Evolutionary conservation across 1,140 invertebrate genomes (phyloP), one percentile per base, ranked within the genome.

Genomic region (Portunus trituberculatus): DNA sequence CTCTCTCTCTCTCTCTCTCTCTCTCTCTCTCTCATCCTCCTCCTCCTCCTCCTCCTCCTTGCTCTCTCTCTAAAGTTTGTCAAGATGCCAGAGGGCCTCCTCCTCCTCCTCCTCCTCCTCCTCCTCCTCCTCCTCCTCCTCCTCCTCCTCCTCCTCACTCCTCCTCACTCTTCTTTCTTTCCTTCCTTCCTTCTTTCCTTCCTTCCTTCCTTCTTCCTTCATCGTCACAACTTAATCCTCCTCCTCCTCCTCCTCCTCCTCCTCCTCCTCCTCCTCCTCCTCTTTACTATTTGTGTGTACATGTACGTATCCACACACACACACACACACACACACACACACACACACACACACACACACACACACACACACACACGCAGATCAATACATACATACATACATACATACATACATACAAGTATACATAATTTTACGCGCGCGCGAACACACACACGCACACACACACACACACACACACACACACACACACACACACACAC

Each of bases 311-410:
- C 4, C 32, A 86, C 16, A 87, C n/a, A 87, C 3, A 87, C 84
- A 87, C 0, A 87, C n/a, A 87, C 84, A 87, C n/a, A 87, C n/a
- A 87, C 84, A 87, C n/a, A 87, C n/a, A 87, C 84, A 87, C n/a
- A 29, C n/a, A 87, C 84, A 87, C n/a, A 29, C n/a, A 87, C 84
- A 87, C n/a, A 29, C n/a, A 87, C 84, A 87, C n/a, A 29, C 8
- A 87, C 84, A 87, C 8, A 29, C n/a, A 87, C 84, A 87, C n/a
- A 87, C n/a, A 87, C n/a, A 87, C n/a, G 29, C n/a, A 29, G 0
- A 87, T 3, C 0, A 0, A 87, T 7, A 45, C 14, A 87, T 29
- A 28, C 12, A 29, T 29, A 29, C 39, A 28, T 29, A 29, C 39
- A 10, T 20, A 59, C 52, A 59, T 20, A 59, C 52, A 59, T 20